These are phyloP conservation scores for Apteryx mantelli DNA, from an alignment of 2,113 vertebrate species.

Conservation along the genomic window DNA sequence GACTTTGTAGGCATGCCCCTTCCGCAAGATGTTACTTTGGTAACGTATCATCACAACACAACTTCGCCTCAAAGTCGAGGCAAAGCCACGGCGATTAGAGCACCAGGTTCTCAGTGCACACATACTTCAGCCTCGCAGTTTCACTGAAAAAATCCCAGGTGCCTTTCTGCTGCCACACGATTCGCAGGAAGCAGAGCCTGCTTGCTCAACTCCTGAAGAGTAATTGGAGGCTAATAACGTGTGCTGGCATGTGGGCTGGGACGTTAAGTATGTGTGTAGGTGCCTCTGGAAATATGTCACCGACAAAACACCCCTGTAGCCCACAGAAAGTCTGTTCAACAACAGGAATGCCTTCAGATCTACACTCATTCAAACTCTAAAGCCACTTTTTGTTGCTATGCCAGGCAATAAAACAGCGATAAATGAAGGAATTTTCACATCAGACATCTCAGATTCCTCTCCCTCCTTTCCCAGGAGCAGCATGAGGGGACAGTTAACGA, in stretches of 20 bases:
- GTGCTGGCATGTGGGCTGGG: slow-evolving; percentile 47
- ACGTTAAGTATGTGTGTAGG: slow-evolving; percentile 15
- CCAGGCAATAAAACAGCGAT: slow-evolving; percentile 25
- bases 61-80: not conserved
- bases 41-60: not conserved
- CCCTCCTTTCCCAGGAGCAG: slow-evolving; percentile 36
- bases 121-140: not conserved
- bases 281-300: slow-evolving; percentile 56
- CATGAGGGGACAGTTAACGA: slow-evolving; percentile 24
- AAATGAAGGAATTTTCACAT: slow-evolving; percentile 54
- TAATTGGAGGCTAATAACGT: slow-evolving; percentile 10
- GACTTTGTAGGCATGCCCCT: too few relatives aligned
- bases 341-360: slow-evolving; percentile 41
- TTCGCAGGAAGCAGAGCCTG: not conserved
- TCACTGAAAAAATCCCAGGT: not conserved
- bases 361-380: slow-evolving; percentile 4
- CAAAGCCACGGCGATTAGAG: not conserved
- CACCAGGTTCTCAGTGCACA: not conserved
- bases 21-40: too few relatives aligned
- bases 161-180: not conserved
- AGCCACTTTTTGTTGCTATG: slow-evolving; percentile 35
- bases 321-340: slow-evolving; percentile 18
- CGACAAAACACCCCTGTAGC: slow-evolving; percentile 33
- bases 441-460: slow-evolving; percentile 34
- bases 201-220: slow-evolving; percentile 22